Evolutionary conservation across 1,140 invertebrate species (phyloP), one percentile per base, ranked within the genome.

Genomic region (Diploscapter pachys): DNA sequence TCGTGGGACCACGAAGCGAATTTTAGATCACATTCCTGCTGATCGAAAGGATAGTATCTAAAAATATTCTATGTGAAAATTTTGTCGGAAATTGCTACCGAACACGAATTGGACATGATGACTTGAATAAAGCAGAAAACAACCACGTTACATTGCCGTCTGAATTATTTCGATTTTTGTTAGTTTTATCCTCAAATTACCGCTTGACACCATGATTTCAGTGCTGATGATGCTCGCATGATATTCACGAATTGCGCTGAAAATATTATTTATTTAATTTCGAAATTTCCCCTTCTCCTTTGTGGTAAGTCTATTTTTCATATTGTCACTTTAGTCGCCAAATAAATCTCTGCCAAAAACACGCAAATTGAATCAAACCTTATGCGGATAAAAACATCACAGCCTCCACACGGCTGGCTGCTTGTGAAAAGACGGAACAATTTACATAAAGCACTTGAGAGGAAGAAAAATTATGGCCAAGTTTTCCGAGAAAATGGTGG

Each of bases 121-220:
- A 86, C 77, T 87, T 86, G 79, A 87, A 88, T 51, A 89, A 87
- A 61, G 87, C 87, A 79, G 88, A 88, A 6, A 87, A 87, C 50
- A 89, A 79, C 87, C 87, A 89, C 73, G 88, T 89, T 57, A 89
- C 87, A 79, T 88, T 88, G 8, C 88, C 88, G 51, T 85, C 83
- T 53, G 71, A 78, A 31, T 31, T 31, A 31, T 31, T 31, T 31
- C 31, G 31, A 31, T 31, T 31, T 31, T 31, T 31, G 31, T 31
- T 31, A 31, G 31, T 31, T 31, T 31, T 31, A 31, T 31, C 31
- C 31, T 31, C 31, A 31, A 31, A 31, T 31, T 31, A 31, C 31
- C 31, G 31, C 31, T 31, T 4, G 85, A 83, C 52, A 88, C 86
- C 75, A 88, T 88, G 5, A 88, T 85, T 76, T 88, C 87, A 4